Conservation (phyloP, 2,797 vertebrate genomes). For the Spheniscus humboldti region DNA sequence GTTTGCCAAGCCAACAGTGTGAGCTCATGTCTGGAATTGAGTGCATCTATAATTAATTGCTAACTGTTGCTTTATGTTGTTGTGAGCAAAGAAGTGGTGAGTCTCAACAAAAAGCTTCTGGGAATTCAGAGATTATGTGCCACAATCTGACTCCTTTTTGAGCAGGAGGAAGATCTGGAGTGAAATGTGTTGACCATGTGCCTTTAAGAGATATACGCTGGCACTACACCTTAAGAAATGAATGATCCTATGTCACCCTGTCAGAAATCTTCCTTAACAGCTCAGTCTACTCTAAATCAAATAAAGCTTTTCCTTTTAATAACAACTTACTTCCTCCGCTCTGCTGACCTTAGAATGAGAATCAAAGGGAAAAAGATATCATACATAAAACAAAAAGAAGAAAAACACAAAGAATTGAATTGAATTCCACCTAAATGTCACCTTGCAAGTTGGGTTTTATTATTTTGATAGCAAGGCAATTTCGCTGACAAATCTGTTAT, state of each 20-base stretch:
- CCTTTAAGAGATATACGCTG: not conserved
- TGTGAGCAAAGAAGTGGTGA: not conserved
- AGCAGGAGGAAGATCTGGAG: not conserved
- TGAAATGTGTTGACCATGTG: not conserved
- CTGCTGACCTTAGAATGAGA: slow-evolving; percentile 41
- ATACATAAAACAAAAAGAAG: slow-evolving; percentile 45
- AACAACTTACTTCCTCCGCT: not conserved
- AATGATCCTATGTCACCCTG: not conserved
- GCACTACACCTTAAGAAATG: not conserved
- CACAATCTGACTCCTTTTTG: not conserved
- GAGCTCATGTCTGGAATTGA: slow-evolving; percentile 25
- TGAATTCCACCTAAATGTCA: slow-evolving; percentile 63
- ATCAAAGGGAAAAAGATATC: slow-evolving; percentile 36
- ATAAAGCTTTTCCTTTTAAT: slow-evolving; percentile 33
- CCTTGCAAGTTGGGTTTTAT: slow-evolving; percentile 49
- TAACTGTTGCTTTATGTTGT: slow-evolving; percentile 9
- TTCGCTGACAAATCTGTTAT: slow-evolving; percentile 41
- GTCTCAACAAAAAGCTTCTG: not conserved
- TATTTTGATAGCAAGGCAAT: slow-evolving; percentile 46
- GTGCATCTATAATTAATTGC: slow-evolving; percentile 44
- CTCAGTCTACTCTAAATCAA: slow-evolving; percentile 10
- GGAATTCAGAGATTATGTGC: not conserved
- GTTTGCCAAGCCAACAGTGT: slow-evolving; percentile 3
- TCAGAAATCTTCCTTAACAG: slow-evolving; percentile 19
- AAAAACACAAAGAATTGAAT: slow-evolving; percentile 23